Base-by-base conservation (phyloP, 2,797 vertebrate genomes). In the Silurus lanzhouensis region DNA sequence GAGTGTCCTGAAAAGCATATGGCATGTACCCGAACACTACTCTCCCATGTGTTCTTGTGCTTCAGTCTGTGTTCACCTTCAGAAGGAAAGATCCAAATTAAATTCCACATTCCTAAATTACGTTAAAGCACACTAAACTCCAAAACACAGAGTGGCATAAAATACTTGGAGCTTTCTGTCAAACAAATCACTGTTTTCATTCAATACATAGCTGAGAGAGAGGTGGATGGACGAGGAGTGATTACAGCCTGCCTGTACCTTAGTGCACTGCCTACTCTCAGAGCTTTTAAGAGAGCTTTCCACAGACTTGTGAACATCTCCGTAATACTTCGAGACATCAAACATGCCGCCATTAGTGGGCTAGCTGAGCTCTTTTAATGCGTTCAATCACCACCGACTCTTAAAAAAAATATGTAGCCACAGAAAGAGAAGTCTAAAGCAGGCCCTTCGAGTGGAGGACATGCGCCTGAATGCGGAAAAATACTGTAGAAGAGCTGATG, bases 281-380 rank as follows among this genome's bases (percentile, higher is more conserved):
- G 81, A 82, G 81, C 81, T 82, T 82, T 82, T 82, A 82, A 44
- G 66, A 58, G 81, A 70, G 66, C 19, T 70, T 82, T 70, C 20
- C 52, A 57, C 81, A 68, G 52, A 82, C 81, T 68, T 71, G 66
- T 68, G 66, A 71, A 70, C 66, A 70, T 66, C 44, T 66, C 60
- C 3, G 22, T 67, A 48, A 66, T 66, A 81, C 52, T 60, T 20
- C 15, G 48, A 71, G 55, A 82, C 81, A 82, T 82, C 81, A 82
- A 57, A 71, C 64, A 31, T 48, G 68, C n/a, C 5, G 6, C 46
- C 79, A 55, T 82, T 82, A 68, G 25, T 52, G 8, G 27, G 38
- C 81, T 44, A 31, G 25, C 81, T 22, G 19, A 2, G 48, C 10
- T 57, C 64, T 57, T 57, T 82, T 68, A 10, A 17, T 82, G 48